phyloP scores from a whole-genome alignment of 1,140 invertebrate genomes.

The Lordiphosa clarofinis region DNA sequence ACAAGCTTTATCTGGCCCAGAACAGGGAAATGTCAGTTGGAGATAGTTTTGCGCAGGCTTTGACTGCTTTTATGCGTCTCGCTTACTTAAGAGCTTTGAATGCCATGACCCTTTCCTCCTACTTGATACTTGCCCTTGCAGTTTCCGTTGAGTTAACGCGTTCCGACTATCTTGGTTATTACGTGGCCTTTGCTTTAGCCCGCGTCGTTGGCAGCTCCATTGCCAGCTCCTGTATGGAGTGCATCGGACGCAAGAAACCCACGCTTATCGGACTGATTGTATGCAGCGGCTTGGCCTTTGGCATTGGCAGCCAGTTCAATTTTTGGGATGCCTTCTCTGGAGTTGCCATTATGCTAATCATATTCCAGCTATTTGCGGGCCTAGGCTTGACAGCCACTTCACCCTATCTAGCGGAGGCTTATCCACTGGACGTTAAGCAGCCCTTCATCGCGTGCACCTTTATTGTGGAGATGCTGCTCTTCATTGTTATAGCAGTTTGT shows the following conservation, averaged over 20 bases:
- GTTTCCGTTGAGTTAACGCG: rapidly evolving
- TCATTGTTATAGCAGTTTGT: conserved; percentile 25
- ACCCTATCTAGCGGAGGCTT: conserved; percentile 45
- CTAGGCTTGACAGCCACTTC: conserved; percentile 39
- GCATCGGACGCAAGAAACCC: conserved; percentile 39
- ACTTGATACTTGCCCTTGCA: conserved; percentile 1
- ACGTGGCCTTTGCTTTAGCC: conserved; percentile 18
- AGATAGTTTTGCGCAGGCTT: conserved; percentile 29
- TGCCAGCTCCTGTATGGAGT: conserved; percentile 23
- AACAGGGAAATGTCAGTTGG: conserved; percentile 30
- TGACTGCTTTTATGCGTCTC: conserved; percentile 29
- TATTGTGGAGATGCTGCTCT: conserved; percentile 47
- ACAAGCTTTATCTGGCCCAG: conserved; percentile 46
- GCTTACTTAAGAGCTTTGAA: conserved; percentile 34
- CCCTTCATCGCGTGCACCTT: conserved; percentile 46
- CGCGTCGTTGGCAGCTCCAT: conserved; percentile 24
- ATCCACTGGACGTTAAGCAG: conserved; percentile 53
- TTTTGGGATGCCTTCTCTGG: background rate
- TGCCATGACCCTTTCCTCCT: conserved; percentile 41
- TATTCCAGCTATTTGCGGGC: conserved; percentile 40
- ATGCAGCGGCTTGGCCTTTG: conserved; percentile 23
- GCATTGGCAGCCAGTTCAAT: conserved; percentile 17
- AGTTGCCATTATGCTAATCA: conserved; percentile 1
- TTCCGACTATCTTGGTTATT: conserved; percentile 8
- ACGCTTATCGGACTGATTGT: conserved; percentile 33